Percentiles rank a stretch among this genome's conserved stretches.
Conservation (phyloP, 35 echinoderm and acorn worm species). For the Heliocidaris erythrogramma region DNA sequence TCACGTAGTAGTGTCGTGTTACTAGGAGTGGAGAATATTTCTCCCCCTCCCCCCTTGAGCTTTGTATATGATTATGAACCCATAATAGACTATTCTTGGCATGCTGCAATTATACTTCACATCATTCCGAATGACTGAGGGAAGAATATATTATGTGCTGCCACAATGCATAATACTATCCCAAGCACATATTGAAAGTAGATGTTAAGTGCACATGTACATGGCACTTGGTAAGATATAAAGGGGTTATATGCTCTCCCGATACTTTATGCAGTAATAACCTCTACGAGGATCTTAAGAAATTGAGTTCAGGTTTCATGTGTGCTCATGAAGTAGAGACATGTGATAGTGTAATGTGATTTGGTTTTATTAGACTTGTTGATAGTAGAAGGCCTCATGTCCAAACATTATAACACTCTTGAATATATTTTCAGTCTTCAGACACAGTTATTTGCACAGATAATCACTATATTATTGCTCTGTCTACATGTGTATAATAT, state of each 20-base stretch:
- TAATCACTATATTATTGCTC: no score
- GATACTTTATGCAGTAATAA: no score
- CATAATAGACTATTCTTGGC: not conserved
- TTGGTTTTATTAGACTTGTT: no score
- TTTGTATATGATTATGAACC: not conserved
- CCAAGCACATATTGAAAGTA: not conserved
- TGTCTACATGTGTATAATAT: no score
- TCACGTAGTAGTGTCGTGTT: not conserved
- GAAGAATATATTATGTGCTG: not conserved
- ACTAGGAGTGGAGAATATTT: not conserved
- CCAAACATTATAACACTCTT: no score
- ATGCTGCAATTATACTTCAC: not conserved
- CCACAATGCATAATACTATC: not conserved
- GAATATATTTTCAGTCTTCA: no score
- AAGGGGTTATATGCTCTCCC: not conserved
- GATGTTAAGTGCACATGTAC: not conserved
- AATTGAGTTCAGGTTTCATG: no score
- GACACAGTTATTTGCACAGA: no score
- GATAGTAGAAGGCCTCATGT: no score
- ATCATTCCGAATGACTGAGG: not conserved
- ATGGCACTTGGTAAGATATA: not conserved
- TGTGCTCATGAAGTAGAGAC: no score
- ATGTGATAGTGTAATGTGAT: no score
- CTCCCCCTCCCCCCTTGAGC: constrained; percentile 1
- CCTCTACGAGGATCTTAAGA: no score